These are phyloP conservation scores for Crypturellus undulatus DNA, from an alignment of 2,113 vertebrate species.

Conservation along the genomic window DNA sequence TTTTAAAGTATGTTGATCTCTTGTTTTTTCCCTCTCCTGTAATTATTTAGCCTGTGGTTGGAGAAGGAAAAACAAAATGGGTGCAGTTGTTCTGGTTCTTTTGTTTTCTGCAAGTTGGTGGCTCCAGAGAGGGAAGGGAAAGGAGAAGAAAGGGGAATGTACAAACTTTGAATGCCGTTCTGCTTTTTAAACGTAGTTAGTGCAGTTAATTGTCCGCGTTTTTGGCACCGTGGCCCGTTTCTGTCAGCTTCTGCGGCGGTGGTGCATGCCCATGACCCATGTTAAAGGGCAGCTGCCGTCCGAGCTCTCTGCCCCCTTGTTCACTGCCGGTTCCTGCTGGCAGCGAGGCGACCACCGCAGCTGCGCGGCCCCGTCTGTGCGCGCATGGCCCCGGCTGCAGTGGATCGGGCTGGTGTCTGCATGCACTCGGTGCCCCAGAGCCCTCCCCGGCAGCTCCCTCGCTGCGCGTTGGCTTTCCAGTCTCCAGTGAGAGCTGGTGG, in stretches of 20 bases:
- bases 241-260: neutral
- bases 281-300: neutral
- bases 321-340: neutral
- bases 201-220: neutral
- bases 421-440: neutral
- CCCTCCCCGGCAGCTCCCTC: rapidly evolving
- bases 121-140: neutral
- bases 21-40: neutral
- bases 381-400: neutral
- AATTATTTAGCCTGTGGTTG: neutral
- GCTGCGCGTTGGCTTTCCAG: neutral
- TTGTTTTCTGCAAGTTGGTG: neutral
- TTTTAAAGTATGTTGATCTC: neutral
- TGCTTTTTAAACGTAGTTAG: neutral
- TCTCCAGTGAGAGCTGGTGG: neutral
- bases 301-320: neutral
- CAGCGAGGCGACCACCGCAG: too few species aligned
- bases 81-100: neutral
- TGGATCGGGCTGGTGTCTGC: neutral
- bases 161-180: neutral
- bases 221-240: neutral
- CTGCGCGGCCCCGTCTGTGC: neutral
- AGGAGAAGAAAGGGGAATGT: neutral
- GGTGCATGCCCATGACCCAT: neutral
- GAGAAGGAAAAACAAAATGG: neutral